These are phyloP conservation scores for Allobates femoralis DNA, from an alignment of 2,797 vertebrate genomes.

Conservation along the genomic window DNA sequence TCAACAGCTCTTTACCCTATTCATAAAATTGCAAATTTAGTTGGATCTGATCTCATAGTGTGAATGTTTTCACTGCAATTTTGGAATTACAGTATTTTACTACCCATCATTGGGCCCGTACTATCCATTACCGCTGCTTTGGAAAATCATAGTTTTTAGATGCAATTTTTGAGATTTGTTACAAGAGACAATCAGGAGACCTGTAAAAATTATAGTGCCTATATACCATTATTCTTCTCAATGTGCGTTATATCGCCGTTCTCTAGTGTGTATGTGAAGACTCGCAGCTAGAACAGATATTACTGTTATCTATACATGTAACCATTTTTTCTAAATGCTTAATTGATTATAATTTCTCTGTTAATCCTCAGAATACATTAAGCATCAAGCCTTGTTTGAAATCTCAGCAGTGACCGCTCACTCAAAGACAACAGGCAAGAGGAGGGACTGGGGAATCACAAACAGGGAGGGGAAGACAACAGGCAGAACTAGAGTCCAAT, in stretches of 20 bases:
- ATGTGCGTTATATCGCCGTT: too few relatives aligned
- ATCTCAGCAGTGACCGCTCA: too few relatives aligned
- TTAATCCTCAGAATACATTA: too few relatives aligned
- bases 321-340: neutral
- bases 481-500: too few relatives aligned
- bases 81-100: constrained; percentile 34
- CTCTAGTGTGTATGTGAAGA: neutral
- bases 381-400: too few relatives aligned
- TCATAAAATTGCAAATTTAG: constrained; percentile 39
- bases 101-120: neutral
- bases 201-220: neutral
- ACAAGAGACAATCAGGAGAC: neutral
- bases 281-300: neutral
- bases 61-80: constrained; percentile 6
- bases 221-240: neutral
- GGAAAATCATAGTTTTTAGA: constrained; percentile 26
- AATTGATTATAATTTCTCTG: neutral
- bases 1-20: neutral
- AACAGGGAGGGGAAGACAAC: too few relatives aligned
- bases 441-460: too few relatives aligned
- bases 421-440: too few relatives aligned
- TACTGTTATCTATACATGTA: neutral
- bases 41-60: neutral
- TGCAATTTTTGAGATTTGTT: neutral
- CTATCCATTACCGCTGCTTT: neutral